These are phyloP conservation scores for Hydractinia symbiolongicarpus DNA, from an alignment of 30 jellyfish, hydroid and myxozoan species.

Conservation along the genomic window DNA sequence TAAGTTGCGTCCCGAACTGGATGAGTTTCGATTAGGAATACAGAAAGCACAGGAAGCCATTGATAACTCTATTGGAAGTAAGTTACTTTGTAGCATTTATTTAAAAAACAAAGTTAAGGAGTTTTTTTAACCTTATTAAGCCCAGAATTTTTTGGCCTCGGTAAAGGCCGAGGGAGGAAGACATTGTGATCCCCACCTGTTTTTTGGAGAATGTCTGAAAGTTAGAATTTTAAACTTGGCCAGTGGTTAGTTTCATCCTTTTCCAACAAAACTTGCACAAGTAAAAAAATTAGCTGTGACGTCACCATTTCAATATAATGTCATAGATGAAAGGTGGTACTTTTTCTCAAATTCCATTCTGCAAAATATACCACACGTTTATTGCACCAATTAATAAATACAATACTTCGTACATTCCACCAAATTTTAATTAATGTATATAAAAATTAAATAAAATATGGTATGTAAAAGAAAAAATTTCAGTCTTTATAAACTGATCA, in stretches of 20 bases:
- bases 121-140: background rate
- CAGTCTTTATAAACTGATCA: too few relatives aligned
- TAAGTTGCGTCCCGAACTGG: constrained; percentile 84
- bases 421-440: too few relatives aligned
- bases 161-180: background rate
- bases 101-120: background rate
- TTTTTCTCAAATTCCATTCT: too few relatives aligned
- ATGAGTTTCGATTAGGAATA: constrained; percentile 87
- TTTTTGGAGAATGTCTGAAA: background rate
- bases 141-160: background rate
- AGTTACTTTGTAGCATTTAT: constrained; percentile 10
- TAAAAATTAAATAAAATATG: too few relatives aligned
- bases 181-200: background rate
- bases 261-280: too few relatives aligned
- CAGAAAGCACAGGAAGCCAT: constrained; percentile 98
- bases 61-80: constrained; percentile 95
- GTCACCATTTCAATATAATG: too few relatives aligned
- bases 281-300: too few relatives aligned
- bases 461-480: too few relatives aligned
- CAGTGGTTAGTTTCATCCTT: background rate
- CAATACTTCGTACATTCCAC: too few relatives aligned
- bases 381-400: too few relatives aligned
- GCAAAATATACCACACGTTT: too few relatives aligned
- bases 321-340: too few relatives aligned
- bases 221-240: background rate